phyloP scores from a whole-genome alignment of 2,888 invertebrate species.

The Ctena decussata region DNA sequence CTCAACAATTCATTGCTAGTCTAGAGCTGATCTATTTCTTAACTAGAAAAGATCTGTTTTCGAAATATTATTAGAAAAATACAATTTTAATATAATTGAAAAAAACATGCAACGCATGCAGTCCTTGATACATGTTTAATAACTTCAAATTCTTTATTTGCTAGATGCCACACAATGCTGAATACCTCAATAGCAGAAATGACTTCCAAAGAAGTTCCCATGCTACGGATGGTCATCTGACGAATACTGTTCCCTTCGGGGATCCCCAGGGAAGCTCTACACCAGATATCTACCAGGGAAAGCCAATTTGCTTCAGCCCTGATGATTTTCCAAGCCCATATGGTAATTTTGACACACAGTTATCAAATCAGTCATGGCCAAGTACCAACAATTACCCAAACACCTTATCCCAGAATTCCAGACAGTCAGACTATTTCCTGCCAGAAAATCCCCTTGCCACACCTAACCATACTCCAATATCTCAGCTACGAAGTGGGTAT shows the following conservation, averaged over 20 bases:
- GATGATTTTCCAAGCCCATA: background rate
- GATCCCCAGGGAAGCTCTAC: constrained; percentile 27
- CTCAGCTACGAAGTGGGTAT: background rate
- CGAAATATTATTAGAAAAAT: too few relatives aligned
- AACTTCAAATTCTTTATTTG: too few relatives aligned
- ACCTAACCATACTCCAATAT: background rate
- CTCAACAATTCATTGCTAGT: too few relatives aligned
- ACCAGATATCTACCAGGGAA: constrained; percentile 9
- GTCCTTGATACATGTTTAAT: too few relatives aligned
- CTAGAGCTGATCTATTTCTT: too few relatives aligned
- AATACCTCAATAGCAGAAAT: background rate
- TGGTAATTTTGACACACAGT: background rate
- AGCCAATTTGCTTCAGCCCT: background rate
- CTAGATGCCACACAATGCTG: background rate
- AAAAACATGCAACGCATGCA: too few relatives aligned
- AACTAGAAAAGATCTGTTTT: too few relatives aligned
- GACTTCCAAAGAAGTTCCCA: background rate
- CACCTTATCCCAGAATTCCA: background rate
- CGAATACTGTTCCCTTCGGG: background rate
- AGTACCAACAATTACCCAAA: background rate
- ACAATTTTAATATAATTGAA: too few relatives aligned
- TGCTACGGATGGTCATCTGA: background rate
- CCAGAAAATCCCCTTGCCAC: background rate
- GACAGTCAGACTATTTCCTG: background rate
- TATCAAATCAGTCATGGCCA: background rate